Evolutionary conservation across 2,797 vertebrate species (phyloP).

Genomic region (Darevskia nairensis): DNA sequence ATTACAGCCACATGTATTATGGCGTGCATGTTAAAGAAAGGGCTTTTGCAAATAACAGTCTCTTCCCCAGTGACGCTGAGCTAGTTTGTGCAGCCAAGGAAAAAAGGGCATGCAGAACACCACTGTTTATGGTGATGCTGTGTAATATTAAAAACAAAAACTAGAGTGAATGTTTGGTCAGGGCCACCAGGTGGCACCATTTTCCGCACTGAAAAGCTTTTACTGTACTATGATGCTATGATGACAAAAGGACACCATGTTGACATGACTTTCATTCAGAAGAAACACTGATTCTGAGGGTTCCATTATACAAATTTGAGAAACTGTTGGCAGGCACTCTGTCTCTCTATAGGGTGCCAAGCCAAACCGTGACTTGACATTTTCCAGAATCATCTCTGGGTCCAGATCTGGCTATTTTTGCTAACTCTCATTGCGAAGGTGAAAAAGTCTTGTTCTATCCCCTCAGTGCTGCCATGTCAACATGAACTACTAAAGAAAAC

Average conservation of each 20-base stretch:
- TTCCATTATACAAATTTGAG: neutral
- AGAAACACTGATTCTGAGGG: neutral
- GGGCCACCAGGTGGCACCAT: constrained; percentile 19
- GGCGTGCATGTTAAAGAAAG: neutral
- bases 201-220: neutral
- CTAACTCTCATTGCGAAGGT: too few relatives aligned
- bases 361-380: too few relatives aligned
- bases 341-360: too few relatives aligned
- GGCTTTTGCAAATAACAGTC: neutral
- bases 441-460: too few relatives aligned
- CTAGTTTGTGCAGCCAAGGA: too few relatives aligned
- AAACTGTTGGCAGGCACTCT: neutral
- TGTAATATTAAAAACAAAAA: neutral
- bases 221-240: too few relatives aligned
- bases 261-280: neutral
- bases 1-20: too few relatives aligned
- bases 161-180: neutral
- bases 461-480: too few relatives aligned
- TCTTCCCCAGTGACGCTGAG: neutral
- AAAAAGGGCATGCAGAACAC: neutral
- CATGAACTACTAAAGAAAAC: too few relatives aligned
- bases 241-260: neutral
- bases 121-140: neutral
- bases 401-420: too few relatives aligned
- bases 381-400: too few relatives aligned